These are phyloP conservation scores for Dioctria rufipes DNA, from an alignment of 2,888 invertebrate genomes.

Conservation along the genomic window DNA sequence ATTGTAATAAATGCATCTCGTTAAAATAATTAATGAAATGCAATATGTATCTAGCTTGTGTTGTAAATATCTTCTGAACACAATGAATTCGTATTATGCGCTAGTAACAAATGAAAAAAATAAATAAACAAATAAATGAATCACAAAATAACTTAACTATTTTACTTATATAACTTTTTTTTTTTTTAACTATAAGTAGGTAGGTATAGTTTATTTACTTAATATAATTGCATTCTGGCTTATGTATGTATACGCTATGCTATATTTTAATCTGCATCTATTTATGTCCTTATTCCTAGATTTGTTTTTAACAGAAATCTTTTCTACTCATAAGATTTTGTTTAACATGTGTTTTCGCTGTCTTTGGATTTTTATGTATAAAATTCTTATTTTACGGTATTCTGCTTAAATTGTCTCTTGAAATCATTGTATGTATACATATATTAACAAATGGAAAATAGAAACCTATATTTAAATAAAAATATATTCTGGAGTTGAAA, in stretches of 20 bases:
- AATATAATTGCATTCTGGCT: background rate
- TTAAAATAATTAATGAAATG: background rate
- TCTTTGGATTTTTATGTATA: constrained; percentile 36
- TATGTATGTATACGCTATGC: constrained; percentile 5
- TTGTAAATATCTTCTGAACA: background rate
- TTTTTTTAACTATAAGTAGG: background rate
- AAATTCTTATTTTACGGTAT: constrained; percentile 21
- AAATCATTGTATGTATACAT: too few species aligned
- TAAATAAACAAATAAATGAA: background rate
- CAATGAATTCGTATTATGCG: background rate
- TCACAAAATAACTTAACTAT: constrained; percentile 2
- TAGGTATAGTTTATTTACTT: background rate
- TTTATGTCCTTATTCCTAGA: background rate
- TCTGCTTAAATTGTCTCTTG: too few species aligned
- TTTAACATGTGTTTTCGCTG: constrained; percentile 35
- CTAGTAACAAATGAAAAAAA: background rate
- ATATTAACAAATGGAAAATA: too few species aligned
- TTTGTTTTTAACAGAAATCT: constrained; percentile 22
- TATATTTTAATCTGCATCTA: constrained; percentile 6
- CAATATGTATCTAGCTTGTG: background rate
- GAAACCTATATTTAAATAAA: too few species aligned
- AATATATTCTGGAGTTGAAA: too few species aligned
- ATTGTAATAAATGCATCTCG: too few species aligned
- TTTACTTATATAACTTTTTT: background rate
- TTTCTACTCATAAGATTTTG: constrained; percentile 33